These are phyloP conservation scores for Mizuhopecten yessoensis DNA, from an alignment of 1,140 invertebrate genomes.

Conservation along the genomic window DNA sequence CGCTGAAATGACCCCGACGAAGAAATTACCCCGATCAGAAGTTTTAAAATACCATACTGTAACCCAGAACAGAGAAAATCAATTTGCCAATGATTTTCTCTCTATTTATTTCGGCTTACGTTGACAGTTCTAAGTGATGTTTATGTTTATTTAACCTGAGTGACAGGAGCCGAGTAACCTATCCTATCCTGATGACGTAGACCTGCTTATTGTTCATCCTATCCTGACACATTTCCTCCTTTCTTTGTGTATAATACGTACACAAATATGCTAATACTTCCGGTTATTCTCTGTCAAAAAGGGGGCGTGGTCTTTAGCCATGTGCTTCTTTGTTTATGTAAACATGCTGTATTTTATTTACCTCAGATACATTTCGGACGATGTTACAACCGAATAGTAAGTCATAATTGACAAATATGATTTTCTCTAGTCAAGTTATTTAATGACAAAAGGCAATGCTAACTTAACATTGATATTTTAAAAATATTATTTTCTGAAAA, in stretches of 20 bases:
- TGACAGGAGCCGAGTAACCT: background rate
- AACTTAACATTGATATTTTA: background rate
- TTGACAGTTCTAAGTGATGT: too few relatives aligned
- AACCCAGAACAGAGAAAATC: too few relatives aligned
- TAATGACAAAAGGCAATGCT: background rate
- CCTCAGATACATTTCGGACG: background rate
- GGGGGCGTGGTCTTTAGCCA: slow-evolving; percentile 30
- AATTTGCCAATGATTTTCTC: too few relatives aligned
- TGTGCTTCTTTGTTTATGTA: slow-evolving; percentile 39
- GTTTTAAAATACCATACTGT: too few relatives aligned
- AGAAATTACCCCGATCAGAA: too few relatives aligned
- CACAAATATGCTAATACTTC: slow-evolving; percentile 31
- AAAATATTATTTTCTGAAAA: background rate
- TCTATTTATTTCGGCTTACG: too few relatives aligned
- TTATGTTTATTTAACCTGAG: too few relatives aligned
- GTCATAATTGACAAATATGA: background rate
- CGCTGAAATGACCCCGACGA: too few relatives aligned
- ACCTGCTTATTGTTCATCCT: background rate
- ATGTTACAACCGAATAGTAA: background rate
- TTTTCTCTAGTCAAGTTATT: background rate
- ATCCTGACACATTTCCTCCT: background rate
- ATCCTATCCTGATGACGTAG: background rate
- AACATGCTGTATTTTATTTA: background rate
- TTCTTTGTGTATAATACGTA: slow-evolving; percentile 34
- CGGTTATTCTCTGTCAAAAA: slow-evolving; percentile 11